Base-by-base conservation (phyloP, 2,888 invertebrate species). In the Seira ritae region DNA sequence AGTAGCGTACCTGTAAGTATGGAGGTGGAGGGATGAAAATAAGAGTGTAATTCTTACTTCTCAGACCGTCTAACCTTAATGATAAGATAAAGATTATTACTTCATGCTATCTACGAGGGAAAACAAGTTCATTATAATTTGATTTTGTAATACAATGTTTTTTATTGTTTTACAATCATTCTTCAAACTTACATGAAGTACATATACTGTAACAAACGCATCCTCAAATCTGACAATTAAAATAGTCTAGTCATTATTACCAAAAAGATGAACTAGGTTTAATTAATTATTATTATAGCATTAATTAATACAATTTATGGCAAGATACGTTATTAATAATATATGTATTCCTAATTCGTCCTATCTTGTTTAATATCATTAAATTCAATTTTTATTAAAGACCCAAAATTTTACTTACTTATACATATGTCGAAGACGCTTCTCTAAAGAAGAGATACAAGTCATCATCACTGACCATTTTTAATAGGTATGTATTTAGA, bases 81-180 rank as follows among this genome's bases (percentile, higher is more conserved):
- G 42, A 8, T 42, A 42, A 8, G 42, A 42, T 42, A 42, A 42
- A 42, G 42, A n/a, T n/a, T n/a, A n/a, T n/a, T n/a, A n/a, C n/a
- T 42, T 42, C 42, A 42, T 42, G 42, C 42, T n/a, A n/a, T 42
- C 12, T 8, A 42, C 12, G 42, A 12, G 42, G 42, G 42, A 42
- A 42, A 42, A 42, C 42, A 69, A 70, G 22, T 71, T 4, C 37
- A n/a, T 69, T n/a, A n/a, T n/a, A n/a, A n/a, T n/a, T 8, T 24
- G 66, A 80, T 80, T 73, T 80, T 80, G 80, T 80, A 80, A 80
- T 60, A 74, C 80, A 72, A 70, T 60, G 10, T 60, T 60, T 60
- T 75, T 80, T 80, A 75, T 80, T 75, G 74, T 80, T 75, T 80
- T 68, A 75, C 31, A 80, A 69, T 74, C 74, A 68, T 74, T 74